Percentiles rank a stretch among this genome's conserved stretches.
Evolutionary conservation across 2,888 invertebrate genomes (phyloP).

Genomic region (Chelonus formosanus): DNA sequence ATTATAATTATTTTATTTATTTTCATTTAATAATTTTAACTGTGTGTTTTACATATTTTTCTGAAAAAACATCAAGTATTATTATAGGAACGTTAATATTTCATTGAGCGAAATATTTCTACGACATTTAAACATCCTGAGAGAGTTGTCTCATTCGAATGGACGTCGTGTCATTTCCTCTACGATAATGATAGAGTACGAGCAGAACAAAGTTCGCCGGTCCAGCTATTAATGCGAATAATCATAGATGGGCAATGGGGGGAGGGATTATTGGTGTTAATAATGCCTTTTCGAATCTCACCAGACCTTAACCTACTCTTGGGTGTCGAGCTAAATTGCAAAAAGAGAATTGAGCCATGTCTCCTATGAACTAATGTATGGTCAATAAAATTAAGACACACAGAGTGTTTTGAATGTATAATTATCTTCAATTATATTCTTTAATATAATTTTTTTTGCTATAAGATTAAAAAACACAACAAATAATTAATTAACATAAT

Average conservation of each 20-base stretch:
- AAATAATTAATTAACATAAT: no score
- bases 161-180: slow-evolving; percentile 23
- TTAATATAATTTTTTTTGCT: no score
- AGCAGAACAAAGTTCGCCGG: slow-evolving; percentile 57
- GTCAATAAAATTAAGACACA: no score
- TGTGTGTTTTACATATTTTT: no score
- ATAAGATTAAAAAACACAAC: no score
- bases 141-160: slow-evolving; percentile 29
- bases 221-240: slow-evolving; percentile 62
- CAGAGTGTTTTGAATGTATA: no score
- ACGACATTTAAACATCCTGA: slow-evolving; percentile 11
- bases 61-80: slow-evolving; percentile 22
- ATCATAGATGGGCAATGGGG: slow-evolving; percentile 55
- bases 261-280: slow-evolving; percentile 61
- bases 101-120: neutral
- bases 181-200: slow-evolving; percentile 56
- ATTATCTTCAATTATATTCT: no score
- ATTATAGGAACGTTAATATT: neutral
- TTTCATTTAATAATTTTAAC: no score
- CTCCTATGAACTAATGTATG: no score
- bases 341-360: no score
- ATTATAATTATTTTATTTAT: no score
- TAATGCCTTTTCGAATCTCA: slow-evolving; percentile 62
- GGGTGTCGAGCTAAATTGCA: slow-evolving; percentile 11
- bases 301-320: slow-evolving; percentile 42